Percentiles rank a stretch among this genome's conserved stretches.
These are phyloP conservation scores for Dicyrtomina minuta DNA, from an alignment of 2,888 invertebrate species.

Conservation along the genomic window DNA sequence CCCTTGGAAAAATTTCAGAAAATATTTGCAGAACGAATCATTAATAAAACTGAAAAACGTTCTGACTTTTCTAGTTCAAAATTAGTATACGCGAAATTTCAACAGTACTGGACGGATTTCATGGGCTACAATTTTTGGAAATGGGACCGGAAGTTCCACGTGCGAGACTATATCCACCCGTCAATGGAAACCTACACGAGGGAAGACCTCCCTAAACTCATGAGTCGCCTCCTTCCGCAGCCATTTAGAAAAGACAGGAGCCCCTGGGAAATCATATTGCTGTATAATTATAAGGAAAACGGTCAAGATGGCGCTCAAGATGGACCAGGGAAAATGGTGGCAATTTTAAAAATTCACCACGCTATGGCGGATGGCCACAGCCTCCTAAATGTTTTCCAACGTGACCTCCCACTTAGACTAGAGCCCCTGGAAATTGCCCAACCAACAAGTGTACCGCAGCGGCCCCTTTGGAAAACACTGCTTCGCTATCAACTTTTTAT, in stretches of 20 bases:
- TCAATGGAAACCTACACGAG: no score
- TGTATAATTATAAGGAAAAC: constrained; percentile 33
- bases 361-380: constrained; percentile 45
- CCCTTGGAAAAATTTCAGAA: no score
- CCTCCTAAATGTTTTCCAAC: constrained; percentile 38
- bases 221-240: constrained; percentile 36
- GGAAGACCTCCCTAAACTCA: constrained; percentile 36
- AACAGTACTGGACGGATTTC: constrained; percentile 36
- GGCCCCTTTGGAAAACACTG: neutral
- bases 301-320: no score
- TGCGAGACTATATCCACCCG: constrained; percentile 40
- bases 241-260: constrained; percentile 38
- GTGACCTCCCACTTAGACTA: constrained; percentile 37
- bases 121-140: constrained; percentile 47
- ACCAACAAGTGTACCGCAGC: constrained; percentile 23
- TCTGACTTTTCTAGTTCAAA: no score
- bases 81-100: constrained; percentile 42
- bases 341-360: constrained; percentile 44
- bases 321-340: constrained; percentile 28
- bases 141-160: constrained; percentile 42
- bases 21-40: no score
- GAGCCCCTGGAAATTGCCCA: constrained; percentile 17
- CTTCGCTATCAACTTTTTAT: no score
- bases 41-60: no score
- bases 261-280: constrained; percentile 46